Conservation (phyloP, 92 coral and sea anemone genomes). For the Plumapathes pennacea region DNA sequence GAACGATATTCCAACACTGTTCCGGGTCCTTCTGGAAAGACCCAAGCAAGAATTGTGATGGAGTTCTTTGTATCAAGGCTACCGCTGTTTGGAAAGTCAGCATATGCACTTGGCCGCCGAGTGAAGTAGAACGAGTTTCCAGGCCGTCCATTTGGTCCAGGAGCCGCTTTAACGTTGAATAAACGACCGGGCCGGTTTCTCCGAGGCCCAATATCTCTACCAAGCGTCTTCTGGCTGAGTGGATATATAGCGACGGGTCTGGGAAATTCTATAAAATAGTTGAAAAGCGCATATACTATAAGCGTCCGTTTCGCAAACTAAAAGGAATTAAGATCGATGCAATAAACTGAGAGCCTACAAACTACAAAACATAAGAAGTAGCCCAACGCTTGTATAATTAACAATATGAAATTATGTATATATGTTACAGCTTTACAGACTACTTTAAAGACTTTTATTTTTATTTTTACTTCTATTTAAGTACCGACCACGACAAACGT, state of each 20-base stretch:
- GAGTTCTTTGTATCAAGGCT: constrained; percentile 62
- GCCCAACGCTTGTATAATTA: no score
- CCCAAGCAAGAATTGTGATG: constrained; percentile 68
- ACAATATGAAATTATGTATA: no score
- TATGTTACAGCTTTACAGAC: no score
- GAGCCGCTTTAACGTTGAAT: constrained; percentile 41
- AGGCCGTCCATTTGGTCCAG: constrained; percentile 68
- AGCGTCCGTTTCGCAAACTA: not conserved
- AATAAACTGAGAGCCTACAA: not conserved
- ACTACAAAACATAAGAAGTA: not conserved
- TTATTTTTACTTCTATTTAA: no score
- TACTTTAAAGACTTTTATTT: no score
- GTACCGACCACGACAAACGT: no score
- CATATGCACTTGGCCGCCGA: constrained; percentile 35
- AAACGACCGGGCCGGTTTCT: constrained; percentile 59
- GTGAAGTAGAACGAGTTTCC: constrained; percentile 56
- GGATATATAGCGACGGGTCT: constrained; percentile 68
- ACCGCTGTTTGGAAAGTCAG: constrained; percentile 60
- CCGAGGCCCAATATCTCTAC: constrained; percentile 52
- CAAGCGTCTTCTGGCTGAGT: constrained; percentile 28
- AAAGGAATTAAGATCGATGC: not conserved
- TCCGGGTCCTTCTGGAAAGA: constrained; percentile 59
- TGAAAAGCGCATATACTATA: not conserved
- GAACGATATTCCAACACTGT: constrained; percentile 56
- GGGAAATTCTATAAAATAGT: constrained; percentile 48